phyloP scores from a whole-genome alignment of 2,888 invertebrate species.

The Pandemis corylana region DNA sequence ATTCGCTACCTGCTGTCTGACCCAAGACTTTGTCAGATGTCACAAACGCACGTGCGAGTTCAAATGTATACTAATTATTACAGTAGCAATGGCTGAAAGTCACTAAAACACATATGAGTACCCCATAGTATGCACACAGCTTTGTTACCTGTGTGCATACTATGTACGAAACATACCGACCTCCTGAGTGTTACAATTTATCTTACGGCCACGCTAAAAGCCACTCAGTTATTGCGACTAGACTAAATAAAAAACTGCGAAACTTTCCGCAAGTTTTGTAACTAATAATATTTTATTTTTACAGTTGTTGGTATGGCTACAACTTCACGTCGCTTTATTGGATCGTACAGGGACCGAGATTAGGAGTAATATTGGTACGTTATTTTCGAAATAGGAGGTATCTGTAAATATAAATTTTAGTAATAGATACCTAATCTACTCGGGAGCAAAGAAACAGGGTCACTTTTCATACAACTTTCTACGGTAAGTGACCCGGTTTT shows the following conservation, averaged over 20 bases:
- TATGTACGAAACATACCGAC: neutral
- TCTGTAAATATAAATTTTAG: neutral
- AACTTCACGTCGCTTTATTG: conserved; percentile 92
- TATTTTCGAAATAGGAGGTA: conserved; percentile 16
- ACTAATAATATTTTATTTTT: conserved; percentile 47
- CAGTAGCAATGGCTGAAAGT: no score
- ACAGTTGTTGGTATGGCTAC: conserved; percentile 93
- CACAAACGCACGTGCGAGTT: no score
- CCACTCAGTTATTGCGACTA: conserved; percentile 1
- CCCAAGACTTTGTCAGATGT: no score
- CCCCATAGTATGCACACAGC: neutral
- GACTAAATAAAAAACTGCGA: neutral
- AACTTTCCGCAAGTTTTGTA: conserved; percentile 44
- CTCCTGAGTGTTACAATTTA: neutral
- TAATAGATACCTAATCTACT: no score
- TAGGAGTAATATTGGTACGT: conserved; percentile 91
- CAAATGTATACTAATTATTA: no score
- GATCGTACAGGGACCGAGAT: conserved; percentile 95
- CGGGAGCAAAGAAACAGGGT: no score
- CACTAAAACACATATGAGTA: no score
- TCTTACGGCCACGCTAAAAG: neutral
- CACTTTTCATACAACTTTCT: no score
- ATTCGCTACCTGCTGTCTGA: no score
- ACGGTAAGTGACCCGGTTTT: no score
- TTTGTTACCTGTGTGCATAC: neutral